phyloP scores from a whole-genome alignment of 1,140 invertebrate species.

The Halyomorpha halys region DNA sequence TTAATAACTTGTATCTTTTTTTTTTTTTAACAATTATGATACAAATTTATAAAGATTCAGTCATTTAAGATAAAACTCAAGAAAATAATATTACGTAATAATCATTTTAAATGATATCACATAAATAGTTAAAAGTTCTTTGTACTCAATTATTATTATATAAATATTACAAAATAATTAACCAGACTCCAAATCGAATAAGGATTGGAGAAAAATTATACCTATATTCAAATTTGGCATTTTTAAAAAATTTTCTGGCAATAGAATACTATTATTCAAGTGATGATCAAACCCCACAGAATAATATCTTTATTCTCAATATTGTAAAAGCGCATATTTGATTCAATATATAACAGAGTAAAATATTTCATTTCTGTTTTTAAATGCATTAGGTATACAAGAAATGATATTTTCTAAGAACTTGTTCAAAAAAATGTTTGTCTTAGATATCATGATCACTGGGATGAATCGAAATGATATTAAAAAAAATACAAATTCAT shows the following conservation, averaged over 20 bases:
- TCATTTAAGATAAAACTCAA: constrained; percentile 14
- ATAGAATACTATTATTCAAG: constrained; percentile 3
- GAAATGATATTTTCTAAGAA: constrained; percentile 9
- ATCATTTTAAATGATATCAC: constrained; percentile 15
- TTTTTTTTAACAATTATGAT: constrained; percentile 8
- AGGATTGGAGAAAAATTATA: constrained; percentile 9
- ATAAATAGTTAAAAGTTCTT: constrained; percentile 16
- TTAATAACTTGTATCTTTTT: background rate
- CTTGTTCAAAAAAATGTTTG: background rate
- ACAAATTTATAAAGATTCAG: constrained; percentile 19
- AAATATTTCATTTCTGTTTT: background rate
- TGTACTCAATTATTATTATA: constrained; percentile 18
- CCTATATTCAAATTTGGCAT: constrained; percentile 13
- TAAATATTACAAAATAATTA: constrained; percentile 17
- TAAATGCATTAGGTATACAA: constrained; percentile 14
- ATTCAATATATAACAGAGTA: constrained; percentile 10
- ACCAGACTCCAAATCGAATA: background rate
- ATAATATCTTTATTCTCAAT: background rate
- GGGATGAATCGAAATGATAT: constrained; percentile 8
- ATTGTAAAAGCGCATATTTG: constrained; percentile 8
- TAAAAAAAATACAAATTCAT: constrained; percentile 6
- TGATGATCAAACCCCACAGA: background rate
- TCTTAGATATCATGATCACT: constrained; percentile 12
- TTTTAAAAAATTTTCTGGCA: constrained; percentile 1
- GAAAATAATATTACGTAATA: constrained; percentile 13